These are phyloP conservation scores for Oophaga pumilio DNA, from an alignment of 2,113 vertebrate genomes.

Conservation along the genomic window DNA sequence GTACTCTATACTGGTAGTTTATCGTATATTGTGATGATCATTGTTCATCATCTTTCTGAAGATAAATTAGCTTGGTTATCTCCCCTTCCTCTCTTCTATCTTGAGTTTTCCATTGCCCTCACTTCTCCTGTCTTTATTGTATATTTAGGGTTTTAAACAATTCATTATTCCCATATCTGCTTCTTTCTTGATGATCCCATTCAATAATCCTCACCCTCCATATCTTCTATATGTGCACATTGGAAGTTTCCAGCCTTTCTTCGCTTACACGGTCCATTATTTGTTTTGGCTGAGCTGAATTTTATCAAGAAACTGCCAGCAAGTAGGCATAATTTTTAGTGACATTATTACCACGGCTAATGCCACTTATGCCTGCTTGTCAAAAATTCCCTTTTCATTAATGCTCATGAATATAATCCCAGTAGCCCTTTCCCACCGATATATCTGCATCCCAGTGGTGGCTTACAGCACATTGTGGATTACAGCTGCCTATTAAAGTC, in stretches of 20 bases:
- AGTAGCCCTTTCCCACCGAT: background rate
- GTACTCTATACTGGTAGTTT: background rate
- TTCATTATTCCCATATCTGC: background rate
- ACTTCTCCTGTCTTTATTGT: background rate
- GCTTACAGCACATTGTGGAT: too few species aligned
- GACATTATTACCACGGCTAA: background rate
- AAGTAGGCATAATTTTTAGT: background rate
- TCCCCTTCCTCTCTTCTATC: conserved; percentile 69
- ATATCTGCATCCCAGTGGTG: too few species aligned
- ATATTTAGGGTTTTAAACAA: background rate
- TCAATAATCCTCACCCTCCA: background rate
- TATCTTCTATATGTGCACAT: background rate
- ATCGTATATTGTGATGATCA: background rate
- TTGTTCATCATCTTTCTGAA: background rate
- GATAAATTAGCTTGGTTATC: background rate
- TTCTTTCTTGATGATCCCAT: background rate
- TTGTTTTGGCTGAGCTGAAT: background rate
- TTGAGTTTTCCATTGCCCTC: conserved; percentile 9
- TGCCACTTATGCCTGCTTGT: background rate
- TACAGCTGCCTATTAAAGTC: too few species aligned
- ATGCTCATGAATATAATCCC: background rate
- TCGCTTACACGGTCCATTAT: too few species aligned
- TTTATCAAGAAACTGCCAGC: background rate
- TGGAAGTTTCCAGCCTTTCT: background rate
- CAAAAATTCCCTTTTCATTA: background rate